Evolutionary conservation across 2,797 vertebrate genomes (phyloP), one percentile per base, ranked within the genome.

Genomic region (Psittacula derbiana): DNA sequence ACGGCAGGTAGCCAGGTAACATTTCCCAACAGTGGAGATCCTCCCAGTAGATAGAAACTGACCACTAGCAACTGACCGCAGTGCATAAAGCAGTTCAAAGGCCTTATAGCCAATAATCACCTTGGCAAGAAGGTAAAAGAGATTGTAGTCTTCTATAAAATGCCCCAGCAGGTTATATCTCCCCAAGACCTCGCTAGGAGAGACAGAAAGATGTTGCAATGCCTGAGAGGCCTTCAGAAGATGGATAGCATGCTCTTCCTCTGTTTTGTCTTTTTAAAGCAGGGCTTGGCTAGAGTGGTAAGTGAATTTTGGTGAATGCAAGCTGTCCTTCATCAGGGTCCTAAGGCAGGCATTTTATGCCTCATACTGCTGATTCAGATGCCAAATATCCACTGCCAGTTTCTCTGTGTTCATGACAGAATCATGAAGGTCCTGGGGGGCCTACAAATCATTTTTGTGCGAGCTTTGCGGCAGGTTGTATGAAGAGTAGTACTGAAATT

Each of bases 61-160:
- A 60, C 28, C 1, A 1, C n/a, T 33, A 38, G 36, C 3, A 16
- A 38, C 44, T 64, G 70, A 71, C 28, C 1, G 1, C 21, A 18
- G 31, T 24, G 11, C 24, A 21, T 40, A 36, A 55, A 61, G 43
- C 24, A 19, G 12, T 53, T 43, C 27, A 25, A 40, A 70, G 57
- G 31, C 40, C 23, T 47, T 55, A 40, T 11, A 60, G 17, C 16
- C 24, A 52, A 40, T 41, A 36, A n/a, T 24, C 33, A 58, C 31
- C 24, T 38, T 64, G 44, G 18, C 33, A 79, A 73, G 49, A 64
- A 69, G 3, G 18, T 57, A 72, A 71, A 90, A 33, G 28, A 49
- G 49, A 67, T 23, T 49, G 21, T 12, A 23, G 17, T 41, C 27
- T 43, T 75, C 50, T 15, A 1, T 46, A 66, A 82, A 71, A 41